phyloP scores from a whole-genome alignment of 2,113 vertebrate species.

The Dasypus novemcinctus region DNA sequence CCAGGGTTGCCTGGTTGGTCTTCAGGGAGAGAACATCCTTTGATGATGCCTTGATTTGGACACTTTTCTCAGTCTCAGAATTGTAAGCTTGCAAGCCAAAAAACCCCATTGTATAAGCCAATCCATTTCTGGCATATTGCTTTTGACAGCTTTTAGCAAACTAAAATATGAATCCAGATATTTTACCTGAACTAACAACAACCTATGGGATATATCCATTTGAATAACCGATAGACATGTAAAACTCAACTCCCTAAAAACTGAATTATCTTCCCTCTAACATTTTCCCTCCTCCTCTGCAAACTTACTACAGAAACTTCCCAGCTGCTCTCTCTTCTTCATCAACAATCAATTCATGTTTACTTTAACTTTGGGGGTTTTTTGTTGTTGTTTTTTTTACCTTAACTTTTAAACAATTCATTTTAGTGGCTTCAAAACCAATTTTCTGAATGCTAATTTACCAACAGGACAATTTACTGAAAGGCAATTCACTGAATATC shows the following conservation, averaged over 20 bases:
- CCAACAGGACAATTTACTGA: background rate
- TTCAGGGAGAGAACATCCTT: no score
- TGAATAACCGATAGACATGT: background rate
- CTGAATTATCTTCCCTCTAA: background rate
- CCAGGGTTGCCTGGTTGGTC: no score
- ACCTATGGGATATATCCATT: background rate
- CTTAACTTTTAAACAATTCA: background rate
- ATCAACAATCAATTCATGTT: background rate
- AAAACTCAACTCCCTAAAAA: background rate
- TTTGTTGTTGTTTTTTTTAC: no score
- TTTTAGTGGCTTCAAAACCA: background rate
- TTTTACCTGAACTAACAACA: background rate
- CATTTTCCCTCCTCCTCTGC: fast-evolving
- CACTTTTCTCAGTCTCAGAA: no score
- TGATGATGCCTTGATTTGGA: no score
- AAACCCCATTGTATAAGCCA: no score
- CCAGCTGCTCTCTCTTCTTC: background rate
- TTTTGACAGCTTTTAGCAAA: no score
- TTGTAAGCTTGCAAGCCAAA: no score
- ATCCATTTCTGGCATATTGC: no score
- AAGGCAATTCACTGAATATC: background rate
- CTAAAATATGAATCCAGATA: background rate
- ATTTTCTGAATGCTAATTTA: background rate
- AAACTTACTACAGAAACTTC: background rate
- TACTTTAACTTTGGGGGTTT: background rate